phyloP scores from a whole-genome alignment of 2,888 invertebrate genomes.

The Scrobipalpa costella region DNA sequence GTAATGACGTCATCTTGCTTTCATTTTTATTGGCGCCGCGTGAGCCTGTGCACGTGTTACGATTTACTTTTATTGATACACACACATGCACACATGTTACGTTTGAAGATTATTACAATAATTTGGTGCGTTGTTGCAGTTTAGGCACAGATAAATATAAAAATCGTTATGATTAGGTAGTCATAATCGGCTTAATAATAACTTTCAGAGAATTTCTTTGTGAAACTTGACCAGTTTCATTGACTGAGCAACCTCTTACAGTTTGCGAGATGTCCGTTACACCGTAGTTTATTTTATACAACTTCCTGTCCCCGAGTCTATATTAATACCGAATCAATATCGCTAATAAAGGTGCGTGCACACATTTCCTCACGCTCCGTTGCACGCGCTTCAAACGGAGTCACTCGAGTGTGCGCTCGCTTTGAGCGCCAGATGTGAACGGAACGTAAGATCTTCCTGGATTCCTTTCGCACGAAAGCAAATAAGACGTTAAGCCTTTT shows the following conservation, averaged over 20 bases:
- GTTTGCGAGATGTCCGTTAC: no score
- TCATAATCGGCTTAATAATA: no score
- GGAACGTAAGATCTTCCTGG: background rate
- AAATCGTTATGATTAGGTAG: no score
- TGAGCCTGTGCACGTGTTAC: slow-evolving; percentile 24
- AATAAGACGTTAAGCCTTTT: background rate
- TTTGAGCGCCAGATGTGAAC: slow-evolving; percentile 1
- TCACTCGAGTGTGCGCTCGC: slow-evolving; percentile 1
- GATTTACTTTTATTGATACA: slow-evolving; percentile 28
- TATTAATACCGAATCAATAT: slow-evolving; percentile 1
- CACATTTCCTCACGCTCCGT: background rate
- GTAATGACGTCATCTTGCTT: slow-evolving; percentile 39
- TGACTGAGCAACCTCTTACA: background rate
- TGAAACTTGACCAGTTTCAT: no score
- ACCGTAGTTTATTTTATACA: no score
- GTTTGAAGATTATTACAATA: background rate
- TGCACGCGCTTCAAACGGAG: background rate
- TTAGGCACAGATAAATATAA: no score
- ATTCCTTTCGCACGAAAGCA: background rate
- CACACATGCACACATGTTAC: background rate
- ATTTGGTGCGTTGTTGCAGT: background rate
- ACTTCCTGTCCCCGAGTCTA: background rate
- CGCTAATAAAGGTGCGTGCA: slow-evolving; percentile 8
- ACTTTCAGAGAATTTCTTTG: no score
- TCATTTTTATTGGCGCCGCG: slow-evolving; percentile 30